These are phyloP conservation scores for Diaperis boleti DNA, from an alignment of 2,888 invertebrate genomes.

Conservation along the genomic window DNA sequence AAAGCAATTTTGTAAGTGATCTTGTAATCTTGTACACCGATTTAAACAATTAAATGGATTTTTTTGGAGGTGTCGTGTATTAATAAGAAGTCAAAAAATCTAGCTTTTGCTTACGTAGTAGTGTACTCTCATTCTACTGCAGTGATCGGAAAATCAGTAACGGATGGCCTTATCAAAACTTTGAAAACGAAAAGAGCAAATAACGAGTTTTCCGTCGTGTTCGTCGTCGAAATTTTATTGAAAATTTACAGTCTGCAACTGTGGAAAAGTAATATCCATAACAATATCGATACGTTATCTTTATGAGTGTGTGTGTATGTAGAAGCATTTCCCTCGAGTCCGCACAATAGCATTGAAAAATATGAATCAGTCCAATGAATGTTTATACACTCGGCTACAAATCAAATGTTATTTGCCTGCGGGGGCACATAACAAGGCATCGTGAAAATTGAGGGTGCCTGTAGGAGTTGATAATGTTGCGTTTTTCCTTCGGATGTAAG, in stretches of 20 bases:
- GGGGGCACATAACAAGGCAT: constrained; percentile 43
- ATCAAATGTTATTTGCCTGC: constrained; percentile 52
- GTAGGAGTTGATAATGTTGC: too few species aligned
- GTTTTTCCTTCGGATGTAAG: too few species aligned
- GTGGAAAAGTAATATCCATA: constrained; percentile 60
- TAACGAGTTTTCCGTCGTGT: constrained; percentile 40
- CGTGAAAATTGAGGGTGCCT: too few species aligned
- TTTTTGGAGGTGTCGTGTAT: too few species aligned
- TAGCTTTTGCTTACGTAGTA: too few species aligned
- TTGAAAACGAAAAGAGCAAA: constrained; percentile 31
- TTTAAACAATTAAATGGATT: too few species aligned
- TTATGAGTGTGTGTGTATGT: constrained; percentile 54
- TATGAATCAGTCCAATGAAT: constrained; percentile 48
- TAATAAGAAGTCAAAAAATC: too few species aligned
- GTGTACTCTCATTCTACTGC: too few species aligned
- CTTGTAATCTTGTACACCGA: too few species aligned
- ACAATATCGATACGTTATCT: constrained; percentile 62
- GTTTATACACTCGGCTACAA: constrained; percentile 51
- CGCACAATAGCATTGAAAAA: constrained; percentile 49
- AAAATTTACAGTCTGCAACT: constrained; percentile 58
- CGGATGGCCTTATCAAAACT: constrained; percentile 41
- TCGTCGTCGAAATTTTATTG: constrained; percentile 46
- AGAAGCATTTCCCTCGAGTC: constrained; percentile 49
- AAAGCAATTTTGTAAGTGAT: too few species aligned
- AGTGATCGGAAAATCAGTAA: constrained; percentile 50